Conservation (phyloP, 2,888 invertebrate genomes). For the Synergus japonicus region DNA sequence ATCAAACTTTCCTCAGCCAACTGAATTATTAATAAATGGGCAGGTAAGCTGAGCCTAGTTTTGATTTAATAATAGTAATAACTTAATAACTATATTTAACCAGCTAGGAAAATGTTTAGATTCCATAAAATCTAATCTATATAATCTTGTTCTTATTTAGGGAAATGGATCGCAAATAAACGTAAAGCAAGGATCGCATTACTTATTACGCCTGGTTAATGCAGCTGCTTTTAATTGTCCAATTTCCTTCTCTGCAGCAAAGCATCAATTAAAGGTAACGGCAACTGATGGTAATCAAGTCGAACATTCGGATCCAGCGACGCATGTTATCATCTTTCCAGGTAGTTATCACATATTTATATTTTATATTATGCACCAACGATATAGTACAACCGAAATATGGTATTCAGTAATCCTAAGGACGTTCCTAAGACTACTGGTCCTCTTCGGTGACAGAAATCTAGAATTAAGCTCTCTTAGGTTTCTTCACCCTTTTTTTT, state of each 20-base stretch:
- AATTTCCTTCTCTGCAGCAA: constrained; percentile 48
- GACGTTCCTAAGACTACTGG: no score
- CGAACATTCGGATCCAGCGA: background rate
- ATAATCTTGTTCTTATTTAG: background rate
- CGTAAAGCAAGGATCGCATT: constrained; percentile 48
- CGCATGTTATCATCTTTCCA: constrained; percentile 18
- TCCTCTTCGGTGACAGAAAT: no score
- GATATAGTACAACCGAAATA: no score
- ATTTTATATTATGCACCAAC: no score
- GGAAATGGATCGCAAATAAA: constrained; percentile 44
- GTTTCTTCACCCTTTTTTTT: no score
- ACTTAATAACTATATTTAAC: no score
- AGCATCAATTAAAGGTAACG: constrained; percentile 54
- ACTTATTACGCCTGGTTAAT: constrained; percentile 61
- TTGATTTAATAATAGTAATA: no score
- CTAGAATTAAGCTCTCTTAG: no score
- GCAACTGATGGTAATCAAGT: constrained; percentile 58
- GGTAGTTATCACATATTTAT: constrained; percentile 8
- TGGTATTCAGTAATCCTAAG: no score
- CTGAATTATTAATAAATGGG: constrained; percentile 78
- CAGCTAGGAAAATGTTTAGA: no score
- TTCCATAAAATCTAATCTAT: background rate
- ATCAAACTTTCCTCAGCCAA: constrained; percentile 71
- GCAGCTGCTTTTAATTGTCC: constrained; percentile 57
- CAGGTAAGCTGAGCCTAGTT: constrained; percentile 58